Conservation (phyloP, 2,888 invertebrate genomes). For the Argynnis bischoffii region DNA sequence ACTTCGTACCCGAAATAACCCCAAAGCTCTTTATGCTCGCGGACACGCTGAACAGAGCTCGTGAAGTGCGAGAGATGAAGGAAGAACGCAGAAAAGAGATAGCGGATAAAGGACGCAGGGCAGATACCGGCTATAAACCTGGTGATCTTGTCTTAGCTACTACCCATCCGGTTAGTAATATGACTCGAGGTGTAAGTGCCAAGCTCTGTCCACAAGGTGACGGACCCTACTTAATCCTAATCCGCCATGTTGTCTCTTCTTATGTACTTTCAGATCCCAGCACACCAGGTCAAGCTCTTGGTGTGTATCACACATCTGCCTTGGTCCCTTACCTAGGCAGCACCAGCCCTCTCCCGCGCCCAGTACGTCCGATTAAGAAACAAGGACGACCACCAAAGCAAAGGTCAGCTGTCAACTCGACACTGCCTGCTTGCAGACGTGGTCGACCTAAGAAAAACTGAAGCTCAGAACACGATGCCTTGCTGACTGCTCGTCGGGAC, state of each 20-base stretch:
- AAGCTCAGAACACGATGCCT: neutral
- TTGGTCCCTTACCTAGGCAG: neutral
- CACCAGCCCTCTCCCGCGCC: neutral
- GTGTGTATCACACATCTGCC: neutral
- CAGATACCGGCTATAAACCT: neutral
- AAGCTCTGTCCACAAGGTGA: neutral
- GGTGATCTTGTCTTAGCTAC: neutral
- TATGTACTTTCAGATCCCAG: neutral
- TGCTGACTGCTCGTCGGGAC: neutral
- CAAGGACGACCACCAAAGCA: neutral
- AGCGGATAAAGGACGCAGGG: neutral
- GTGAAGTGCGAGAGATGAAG: neutral
- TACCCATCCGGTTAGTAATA: neutral
- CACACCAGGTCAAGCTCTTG: neutral
- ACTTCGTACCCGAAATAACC: constrained; percentile 43
- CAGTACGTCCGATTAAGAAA: neutral
- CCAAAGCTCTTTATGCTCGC: constrained; percentile 27
- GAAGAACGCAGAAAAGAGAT: neutral
- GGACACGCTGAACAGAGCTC: constrained; percentile 22
- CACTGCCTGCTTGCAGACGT: neutral
- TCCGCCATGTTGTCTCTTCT: neutral
- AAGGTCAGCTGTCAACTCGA: neutral
- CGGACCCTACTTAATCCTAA: neutral
- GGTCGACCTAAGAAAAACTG: neutral
- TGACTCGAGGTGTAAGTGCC: neutral